Evolutionary conservation across 53 echinoderm and acorn worm genomes (phyloP).

Genomic region (Antedon mediterranea): DNA sequence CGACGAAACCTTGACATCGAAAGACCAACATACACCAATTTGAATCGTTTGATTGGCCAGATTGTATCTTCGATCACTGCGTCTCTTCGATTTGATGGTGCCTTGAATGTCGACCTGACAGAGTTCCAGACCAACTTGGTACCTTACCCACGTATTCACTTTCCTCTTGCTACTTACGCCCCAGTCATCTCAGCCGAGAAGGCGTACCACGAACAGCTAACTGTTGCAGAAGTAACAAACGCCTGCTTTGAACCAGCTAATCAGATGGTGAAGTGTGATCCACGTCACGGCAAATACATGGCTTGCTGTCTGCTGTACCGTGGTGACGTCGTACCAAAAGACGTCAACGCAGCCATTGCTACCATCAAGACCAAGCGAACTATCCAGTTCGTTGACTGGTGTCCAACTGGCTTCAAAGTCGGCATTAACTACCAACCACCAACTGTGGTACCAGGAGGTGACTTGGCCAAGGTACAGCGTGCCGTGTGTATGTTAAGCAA

Average conservation of each 20-base stretch:
- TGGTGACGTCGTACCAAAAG: slow-evolving; percentile 86
- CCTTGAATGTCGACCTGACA: slow-evolving; percentile 20
- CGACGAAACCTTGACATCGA: slow-evolving; percentile 72
- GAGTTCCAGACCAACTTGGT: slow-evolving; percentile 15
- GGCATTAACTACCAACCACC: slow-evolving; percentile 93
- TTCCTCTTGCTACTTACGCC: slow-evolving; percentile 5
- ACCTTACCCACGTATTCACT: slow-evolving; percentile 12
- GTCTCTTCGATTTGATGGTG: slow-evolving; percentile 5
- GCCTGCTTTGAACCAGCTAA: slow-evolving; percentile 11
- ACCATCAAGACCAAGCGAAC: slow-evolving; percentile 83
- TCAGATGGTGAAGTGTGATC: slow-evolving; percentile 94
- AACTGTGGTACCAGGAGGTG: slow-evolving; percentile 66
- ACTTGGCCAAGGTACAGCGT: slow-evolving; percentile 79
- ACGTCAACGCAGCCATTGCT: slow-evolving; percentile 86
- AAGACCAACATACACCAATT: slow-evolving; percentile 61
- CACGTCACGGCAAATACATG: slow-evolving; percentile 93
- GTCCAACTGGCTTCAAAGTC: slow-evolving; percentile 93
- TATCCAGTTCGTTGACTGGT: slow-evolving; percentile 98
- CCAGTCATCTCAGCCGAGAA: slow-evolving; percentile 12
- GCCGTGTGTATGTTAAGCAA: slow-evolving; percentile 96
- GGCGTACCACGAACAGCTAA: slow-evolving; percentile 6
- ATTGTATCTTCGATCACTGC: slow-evolving; percentile 15
- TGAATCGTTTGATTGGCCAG: slow-evolving; percentile 50
- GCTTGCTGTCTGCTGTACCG: slow-evolving; percentile 84
- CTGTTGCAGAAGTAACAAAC: neutral